Evolutionary conservation across 2,888 invertebrate species (phyloP), one percentile per base, ranked within the genome.

Genomic region (Tipula lateralis): DNA sequence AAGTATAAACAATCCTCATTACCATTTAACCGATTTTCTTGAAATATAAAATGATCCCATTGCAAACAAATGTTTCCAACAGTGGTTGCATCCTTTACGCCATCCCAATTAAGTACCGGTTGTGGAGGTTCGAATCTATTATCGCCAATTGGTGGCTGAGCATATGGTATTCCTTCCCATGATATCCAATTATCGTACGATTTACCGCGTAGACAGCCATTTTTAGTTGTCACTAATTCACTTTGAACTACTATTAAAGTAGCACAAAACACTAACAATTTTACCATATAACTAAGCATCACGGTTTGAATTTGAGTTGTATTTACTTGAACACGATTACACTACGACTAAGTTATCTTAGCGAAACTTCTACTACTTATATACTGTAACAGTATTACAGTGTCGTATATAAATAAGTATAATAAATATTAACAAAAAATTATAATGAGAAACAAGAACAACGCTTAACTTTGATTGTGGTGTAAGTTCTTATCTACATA

Each of bases 1-100:
- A 94, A 86, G 87, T 91, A 93, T 0, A 95, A 89, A 86, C 95
- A 95, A 89, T 94, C 93, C 89, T 95, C 95, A 86, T 91, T 91
- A 19, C 94, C 94, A 90, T 88, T 12, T 16, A 89, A 85, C 84
- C 87, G 88, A 86, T 85, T 86, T 86, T 87, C 87, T 1, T 86
- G 86, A 5, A 85, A 84, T 0, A 86, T 86, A 87, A 92, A 89
- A 3, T 92, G 91, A 29, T 91, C 91, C 88, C 92, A 93, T 87
- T 95, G 95, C 4, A 94, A 90, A 87, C 95, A 95, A 0, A 88
- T 88, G 0, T 92, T 90, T 0, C 93, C 91, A 0, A 91, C 89
- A 19, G 89, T 89, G 0, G 93, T 93, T 0, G 95, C 96, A 19
- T 83, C 19, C 13, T 19, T 34, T 9, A 83, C 19, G 5, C 83